Base-by-base conservation (phyloP, 2,113 vertebrate species). In the Gallinago jamesoni region DNA sequence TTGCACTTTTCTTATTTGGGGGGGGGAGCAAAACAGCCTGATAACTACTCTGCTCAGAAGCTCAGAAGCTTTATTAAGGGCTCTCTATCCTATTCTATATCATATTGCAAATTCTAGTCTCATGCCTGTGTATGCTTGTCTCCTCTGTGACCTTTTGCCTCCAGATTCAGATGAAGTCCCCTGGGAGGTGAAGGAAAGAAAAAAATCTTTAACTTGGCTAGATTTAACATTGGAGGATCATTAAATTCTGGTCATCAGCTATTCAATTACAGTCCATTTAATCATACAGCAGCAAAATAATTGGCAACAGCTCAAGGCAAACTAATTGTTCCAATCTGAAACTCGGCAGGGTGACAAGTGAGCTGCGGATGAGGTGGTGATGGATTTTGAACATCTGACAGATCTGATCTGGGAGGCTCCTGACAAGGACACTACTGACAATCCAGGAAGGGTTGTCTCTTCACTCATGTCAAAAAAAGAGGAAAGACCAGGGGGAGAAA, bases 261-360 rank as follows among this genome's bases (percentile, higher is more conserved):
- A 86, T 72, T 94, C 83, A 77, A 79, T 84, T 89, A 92, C 93
- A 84, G 60, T 47, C 79, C 52, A 90, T 94, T 93, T 96, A 95
- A 94, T 95, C 88, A 93, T 53, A 90, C 27, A 69, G 88, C 67
- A 95, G 68, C 55, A 97, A 90, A 96, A 93, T 93, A 96, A 94
- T 72, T 91, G 93, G 89, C 87, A 93, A 63, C 7, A 6, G 74
- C 91, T 96, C 81, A 93, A 91, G 70, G 87, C 84, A 94, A 93
- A 94, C 57, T 95, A 94, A 93, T 87, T 89, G 80, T 93, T 95
- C 74, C 62, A 93, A 68, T 89, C 57, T 93, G 73, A 96, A 94
- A 81, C 84, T 89, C 43, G 0, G 64, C 76, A 95, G 47, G 69
- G 56, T 81, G 77, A 89, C 80, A 87, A 94, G 55, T 77, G 66